A percentile compares a stretch with the other conserved stretches of the same genome.
These are phyloP conservation scores for Hypomesus transpacificus DNA, from an alignment of 2,113 vertebrate species.

Conservation along the genomic window DNA sequence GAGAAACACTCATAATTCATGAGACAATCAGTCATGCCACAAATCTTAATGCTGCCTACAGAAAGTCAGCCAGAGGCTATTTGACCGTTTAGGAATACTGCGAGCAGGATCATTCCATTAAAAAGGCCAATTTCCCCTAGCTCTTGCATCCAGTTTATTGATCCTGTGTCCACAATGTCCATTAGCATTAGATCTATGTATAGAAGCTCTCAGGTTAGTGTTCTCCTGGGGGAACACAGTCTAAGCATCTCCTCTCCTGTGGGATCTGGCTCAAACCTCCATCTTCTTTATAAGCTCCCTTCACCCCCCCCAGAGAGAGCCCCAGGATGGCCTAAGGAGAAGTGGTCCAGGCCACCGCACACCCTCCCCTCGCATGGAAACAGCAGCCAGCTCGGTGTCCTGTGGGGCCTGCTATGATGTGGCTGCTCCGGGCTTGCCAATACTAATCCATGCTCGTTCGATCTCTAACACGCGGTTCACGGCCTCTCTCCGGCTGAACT, in stretches of 20 bases:
- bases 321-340: conserved; percentile 27
- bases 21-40: no score
- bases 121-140: background rate
- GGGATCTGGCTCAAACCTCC: conserved; percentile 20
- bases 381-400: background rate
- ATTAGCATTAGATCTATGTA: conserved; percentile 8
- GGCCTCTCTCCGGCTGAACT: no score
- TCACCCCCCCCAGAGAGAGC: conserved; percentile 20
- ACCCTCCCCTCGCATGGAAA: background rate
- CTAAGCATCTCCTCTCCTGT: conserved; percentile 7
- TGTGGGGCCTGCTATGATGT: conserved; percentile 27
- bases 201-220: background rate
- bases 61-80: no score
- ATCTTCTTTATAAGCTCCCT: conserved; percentile 28
- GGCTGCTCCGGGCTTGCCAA: conserved; percentile 9
- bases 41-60: no score
- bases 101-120: background rate
- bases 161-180: conserved; percentile 24
- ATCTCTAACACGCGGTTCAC: background rate
- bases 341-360: conserved; percentile 47
- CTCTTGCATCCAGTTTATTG: conserved; percentile 18
- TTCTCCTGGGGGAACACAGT: background rate
- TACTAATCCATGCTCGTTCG: background rate
- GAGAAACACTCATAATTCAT: no score
- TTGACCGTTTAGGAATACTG: background rate